phyloP scores from a whole-genome alignment of 2,888 invertebrate genomes.

The Criorhina ranunculi region DNA sequence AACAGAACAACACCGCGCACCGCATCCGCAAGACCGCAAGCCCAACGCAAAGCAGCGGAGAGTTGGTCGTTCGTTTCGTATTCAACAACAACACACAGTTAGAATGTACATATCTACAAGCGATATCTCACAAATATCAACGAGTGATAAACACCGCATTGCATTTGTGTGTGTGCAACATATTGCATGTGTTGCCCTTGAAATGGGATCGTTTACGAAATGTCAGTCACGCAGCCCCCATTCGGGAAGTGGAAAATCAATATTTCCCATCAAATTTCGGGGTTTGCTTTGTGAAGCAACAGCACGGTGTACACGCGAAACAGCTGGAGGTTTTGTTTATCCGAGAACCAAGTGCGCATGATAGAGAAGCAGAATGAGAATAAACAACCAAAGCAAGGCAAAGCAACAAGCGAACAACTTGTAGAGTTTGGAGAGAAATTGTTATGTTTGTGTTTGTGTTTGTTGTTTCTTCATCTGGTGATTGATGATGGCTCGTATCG shows the following conservation, averaged over 20 bases:
- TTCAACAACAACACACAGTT: no score
- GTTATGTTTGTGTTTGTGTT: conserved; percentile 11
- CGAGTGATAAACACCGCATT: conserved; percentile 9
- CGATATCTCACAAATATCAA: conserved; percentile 45
- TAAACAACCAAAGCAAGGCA: conserved; percentile 27
- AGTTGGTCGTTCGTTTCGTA: no score
- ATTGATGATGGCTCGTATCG: not conserved
- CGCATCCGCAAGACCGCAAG: no score
- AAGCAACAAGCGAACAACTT: conserved; percentile 40
- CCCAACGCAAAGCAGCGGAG: not conserved
- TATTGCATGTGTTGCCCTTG: conserved; percentile 11
- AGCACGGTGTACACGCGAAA: conserved; percentile 1
- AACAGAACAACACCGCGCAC: no score
- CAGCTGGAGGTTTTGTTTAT: conserved; percentile 23
- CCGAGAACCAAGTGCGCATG: conserved; percentile 32
- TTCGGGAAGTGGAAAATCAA: conserved; percentile 14
- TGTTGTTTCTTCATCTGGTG: not conserved
- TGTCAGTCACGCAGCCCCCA: conserved; percentile 3
- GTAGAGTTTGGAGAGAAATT: conserved; percentile 54
- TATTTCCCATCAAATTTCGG: not conserved
- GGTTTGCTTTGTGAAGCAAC: conserved; percentile 11
- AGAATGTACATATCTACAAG: no score
- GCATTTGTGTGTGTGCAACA: not conserved
- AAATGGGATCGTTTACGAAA: conserved; percentile 12
- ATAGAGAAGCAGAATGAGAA: conserved; percentile 2